Evolutionary conservation across 1,140 invertebrate genomes (phyloP).

Genomic region (Hesperophylax magnus): DNA sequence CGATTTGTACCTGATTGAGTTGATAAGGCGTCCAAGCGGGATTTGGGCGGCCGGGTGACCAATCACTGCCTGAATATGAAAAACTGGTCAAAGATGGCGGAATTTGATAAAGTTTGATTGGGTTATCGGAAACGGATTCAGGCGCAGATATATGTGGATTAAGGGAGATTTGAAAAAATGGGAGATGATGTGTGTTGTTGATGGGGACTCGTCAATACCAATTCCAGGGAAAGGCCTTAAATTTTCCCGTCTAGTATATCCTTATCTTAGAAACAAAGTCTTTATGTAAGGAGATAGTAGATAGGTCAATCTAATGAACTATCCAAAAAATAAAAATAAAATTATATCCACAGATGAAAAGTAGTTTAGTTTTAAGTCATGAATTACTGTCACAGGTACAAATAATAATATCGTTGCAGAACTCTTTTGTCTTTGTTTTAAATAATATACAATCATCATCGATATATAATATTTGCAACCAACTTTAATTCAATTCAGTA

Average conservation of each 20-base stretch:
- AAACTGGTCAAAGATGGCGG: conserved; percentile 43
- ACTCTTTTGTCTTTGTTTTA: no score
- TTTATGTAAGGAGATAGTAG: no score
- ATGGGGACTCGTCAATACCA: not conserved
- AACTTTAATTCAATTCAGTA: no score
- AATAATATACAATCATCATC: no score
- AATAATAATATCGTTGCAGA: no score
- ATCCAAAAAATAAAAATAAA: no score
- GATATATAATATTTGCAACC: no score
- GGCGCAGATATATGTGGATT: conserved; percentile 7
- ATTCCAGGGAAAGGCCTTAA: not conserved
- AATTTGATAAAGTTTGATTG: conserved; percentile 48
- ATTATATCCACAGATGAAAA: no score
- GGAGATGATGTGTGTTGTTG: not conserved
- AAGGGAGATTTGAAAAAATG: conserved; percentile 1
- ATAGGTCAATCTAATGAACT: no score
- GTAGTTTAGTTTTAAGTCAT: no score
- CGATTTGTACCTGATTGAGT: conserved; percentile 52
- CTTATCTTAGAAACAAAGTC: no score
- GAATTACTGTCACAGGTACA: no score
- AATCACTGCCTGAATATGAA: conserved; percentile 49
- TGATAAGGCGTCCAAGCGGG: conserved; percentile 47
- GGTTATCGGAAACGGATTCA: conserved; percentile 46
- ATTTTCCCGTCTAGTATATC: not conserved
- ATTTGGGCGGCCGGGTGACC: conserved; percentile 44